Base-by-base conservation (phyloP, 1,140 invertebrate genomes). In the Calephelis virginiensis region DNA sequence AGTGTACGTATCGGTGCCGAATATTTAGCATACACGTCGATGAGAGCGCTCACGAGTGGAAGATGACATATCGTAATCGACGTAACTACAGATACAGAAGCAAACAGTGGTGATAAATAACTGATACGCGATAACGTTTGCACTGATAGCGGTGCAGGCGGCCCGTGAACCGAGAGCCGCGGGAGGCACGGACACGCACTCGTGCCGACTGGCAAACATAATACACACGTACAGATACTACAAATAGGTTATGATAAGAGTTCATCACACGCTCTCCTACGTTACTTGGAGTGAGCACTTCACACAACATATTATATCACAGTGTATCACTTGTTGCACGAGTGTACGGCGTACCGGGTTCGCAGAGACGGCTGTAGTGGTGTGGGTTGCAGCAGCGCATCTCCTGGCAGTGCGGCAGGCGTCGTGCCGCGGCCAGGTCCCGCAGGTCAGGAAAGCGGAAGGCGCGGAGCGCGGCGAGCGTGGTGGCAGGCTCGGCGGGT, bases 381-480 rank as follows among this genome's bases (percentile, higher is more conserved):
- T 95, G 95, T 60, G 96, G 96, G 88, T 97, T 97, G 92, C 95
- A 96, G 89, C 96, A 97, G 69, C 85, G 89, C 68, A 92, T 92
- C 70, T 90, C 90, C 64, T 92, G 85, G 83, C 95, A 96, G 69
- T 90, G 84, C 46, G 95, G 95, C 72, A 96, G 91, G 72, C 94
- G 92, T 72, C 94, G 94, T 68, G 96, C 91, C 82, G 96, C 94
- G 72, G 83, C 81, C 63, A 92, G 85, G 74, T 93, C 91, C 59
- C 88, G 81, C 68, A 96, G 87, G 80, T 96, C 95, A 56, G 94
- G 93, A 95, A 95, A 96, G 66, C 95, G 92, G 92, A 94, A 96
- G 78, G 94, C 79, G 89, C 94, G 80, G 94, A 92, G 72, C 74
- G 77, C 78, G 64, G 79, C 76, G 40, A 85, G 78, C 46, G 77